Evolutionary conservation across 1,140 invertebrate genomes (phyloP), one percentile per base, ranked within the genome.

Genomic region (Drosophila burlai): DNA sequence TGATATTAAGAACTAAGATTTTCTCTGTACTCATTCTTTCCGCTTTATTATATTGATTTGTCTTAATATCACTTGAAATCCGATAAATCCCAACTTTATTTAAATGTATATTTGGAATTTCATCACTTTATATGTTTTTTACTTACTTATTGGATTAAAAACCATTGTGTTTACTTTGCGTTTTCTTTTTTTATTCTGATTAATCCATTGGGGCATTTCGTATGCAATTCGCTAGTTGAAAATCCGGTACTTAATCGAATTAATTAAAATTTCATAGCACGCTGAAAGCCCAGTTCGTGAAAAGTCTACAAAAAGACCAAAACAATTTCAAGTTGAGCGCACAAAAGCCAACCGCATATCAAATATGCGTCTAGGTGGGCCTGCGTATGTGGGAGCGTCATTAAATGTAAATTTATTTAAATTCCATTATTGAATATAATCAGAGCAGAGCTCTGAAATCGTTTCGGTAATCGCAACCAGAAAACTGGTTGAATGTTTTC

Each of bases 181-280:
- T 50, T 58, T 49, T 43, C 13, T 34, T 21, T 59, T 60, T 54
- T 36, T 45, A 13, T 26, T 29, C 52, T 55, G 76, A 79, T 79
- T 79, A 69, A 59, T 54, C 45, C 76, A 78, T 78, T 78, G 54
- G 40, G 45, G 45, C 21, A 74, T 73, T 83, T 65, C 46, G 50
- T 38, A 29, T 77, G 55, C 60, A 58, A 68, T 78, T 75, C 74
- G 74, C 52, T 52, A 52, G 54, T 57, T 49, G 4, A 62, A 78
- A 65, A 79, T 71, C 38, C 68, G 65, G 65, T 46, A 83, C 84
- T 84, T 89, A 78, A 87, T 87, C 68, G 85, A 87, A 87, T 89
- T 87, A 89, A 87, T 87, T 83, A 83, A 78, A 89, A 62, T 84
- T 81, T 78, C 66, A 89, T 75, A 78, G 67, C 74, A 75, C 87